Evolutionary conservation across 2,797 vertebrate genomes (phyloP).

Genomic region (Halcyon smyrnensis): DNA sequence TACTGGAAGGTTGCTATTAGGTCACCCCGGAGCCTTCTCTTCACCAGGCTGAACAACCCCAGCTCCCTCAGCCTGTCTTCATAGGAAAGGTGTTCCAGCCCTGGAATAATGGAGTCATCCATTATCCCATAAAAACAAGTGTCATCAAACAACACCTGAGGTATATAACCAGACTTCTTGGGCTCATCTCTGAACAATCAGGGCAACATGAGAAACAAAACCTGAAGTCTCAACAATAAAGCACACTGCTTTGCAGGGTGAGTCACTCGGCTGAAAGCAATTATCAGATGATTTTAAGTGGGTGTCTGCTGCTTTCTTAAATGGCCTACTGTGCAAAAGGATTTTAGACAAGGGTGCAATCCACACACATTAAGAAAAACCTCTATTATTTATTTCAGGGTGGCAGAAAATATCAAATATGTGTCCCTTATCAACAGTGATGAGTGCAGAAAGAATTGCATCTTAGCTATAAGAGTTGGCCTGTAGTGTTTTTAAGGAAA

Average conservation of each 20-base stretch:
- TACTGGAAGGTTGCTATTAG: no score
- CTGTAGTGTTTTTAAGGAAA: background rate
- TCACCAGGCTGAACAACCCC: no score
- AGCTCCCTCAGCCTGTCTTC: no score
- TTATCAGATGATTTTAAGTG: slow-evolving; percentile 55
- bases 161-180: background rate
- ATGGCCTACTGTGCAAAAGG: background rate
- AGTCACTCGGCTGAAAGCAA: slow-evolving; percentile 55
- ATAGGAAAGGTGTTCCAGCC: no score
- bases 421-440: background rate
- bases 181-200: slow-evolving; percentile 10
- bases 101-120: background rate
- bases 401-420: background rate
- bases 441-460: background rate
- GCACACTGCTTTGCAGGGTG: background rate
- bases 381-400: slow-evolving; percentile 1
- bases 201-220: slow-evolving; percentile 27
- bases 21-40: no score
- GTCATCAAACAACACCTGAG: background rate
- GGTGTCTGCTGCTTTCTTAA: slow-evolving; percentile 49
- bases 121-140: slow-evolving; percentile 14
- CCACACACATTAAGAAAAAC: background rate
- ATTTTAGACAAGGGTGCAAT: background rate
- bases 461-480: background rate
- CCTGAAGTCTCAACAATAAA: slow-evolving; percentile 20